A percentile compares a stretch with the other conserved stretches of the same genome.
Conservation (phyloP, 2,888 invertebrate species). For the Lasioglossum oenotherae region DNA sequence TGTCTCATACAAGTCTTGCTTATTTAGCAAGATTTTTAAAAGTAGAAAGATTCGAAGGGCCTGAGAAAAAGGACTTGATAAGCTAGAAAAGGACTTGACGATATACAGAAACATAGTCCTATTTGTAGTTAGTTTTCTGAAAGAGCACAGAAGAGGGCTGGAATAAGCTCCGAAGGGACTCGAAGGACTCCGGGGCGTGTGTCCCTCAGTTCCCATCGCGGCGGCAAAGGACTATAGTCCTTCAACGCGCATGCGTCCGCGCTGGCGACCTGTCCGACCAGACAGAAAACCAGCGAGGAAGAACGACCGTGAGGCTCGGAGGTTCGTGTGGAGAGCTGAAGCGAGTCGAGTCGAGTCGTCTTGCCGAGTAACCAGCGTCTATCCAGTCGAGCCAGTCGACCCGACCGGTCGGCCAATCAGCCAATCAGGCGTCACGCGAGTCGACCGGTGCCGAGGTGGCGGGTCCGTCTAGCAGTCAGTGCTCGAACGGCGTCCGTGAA, state of each 20-base stretch:
- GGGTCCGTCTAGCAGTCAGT: slow-evolving; percentile 68
- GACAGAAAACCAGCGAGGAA: slow-evolving; percentile 50
- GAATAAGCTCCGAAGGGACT: neutral
- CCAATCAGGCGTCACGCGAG: slow-evolving; percentile 75
- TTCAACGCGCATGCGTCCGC: slow-evolving; percentile 40
- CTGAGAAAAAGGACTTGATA: neutral
- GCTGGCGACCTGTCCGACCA: neutral
- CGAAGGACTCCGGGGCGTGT: slow-evolving; percentile 20
- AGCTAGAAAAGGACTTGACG: neutral
- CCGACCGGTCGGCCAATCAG: slow-evolving; percentile 69
- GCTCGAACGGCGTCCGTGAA: slow-evolving; percentile 64
- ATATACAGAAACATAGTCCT: neutral
- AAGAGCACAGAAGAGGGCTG: neutral
- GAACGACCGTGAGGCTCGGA: slow-evolving; percentile 65
- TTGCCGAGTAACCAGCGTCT: slow-evolving; percentile 52
- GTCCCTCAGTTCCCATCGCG: neutral
- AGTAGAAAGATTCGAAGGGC: neutral
- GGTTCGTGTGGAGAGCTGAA: slow-evolving; percentile 18
- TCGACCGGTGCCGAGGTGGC: slow-evolving; percentile 59
- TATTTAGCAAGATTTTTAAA: neutral
- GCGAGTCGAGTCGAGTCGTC: neutral
- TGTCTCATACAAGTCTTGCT: too few relatives aligned
- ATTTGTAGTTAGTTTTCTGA: neutral
- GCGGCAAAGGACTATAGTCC: slow-evolving; percentile 26
- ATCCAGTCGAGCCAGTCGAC: slow-evolving; percentile 63